A percentile compares a stretch with the other conserved stretches of the same genome.
phyloP scores from a whole-genome alignment of 92 coral and sea anemone genomes.

The Porites evermanni region DNA sequence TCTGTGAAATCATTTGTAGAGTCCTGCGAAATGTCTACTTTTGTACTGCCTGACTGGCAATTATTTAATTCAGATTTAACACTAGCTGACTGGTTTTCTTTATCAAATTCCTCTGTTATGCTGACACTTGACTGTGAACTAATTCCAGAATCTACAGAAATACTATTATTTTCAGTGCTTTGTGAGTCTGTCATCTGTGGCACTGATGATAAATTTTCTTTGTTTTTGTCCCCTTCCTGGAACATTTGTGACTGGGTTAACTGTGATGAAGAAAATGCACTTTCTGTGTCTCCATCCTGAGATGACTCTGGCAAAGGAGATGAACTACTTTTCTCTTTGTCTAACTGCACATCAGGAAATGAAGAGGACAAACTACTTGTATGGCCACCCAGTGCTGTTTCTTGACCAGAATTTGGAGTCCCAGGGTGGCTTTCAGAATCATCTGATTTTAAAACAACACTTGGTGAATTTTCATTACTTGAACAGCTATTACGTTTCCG shows the following conservation, averaged over 20 bases:
- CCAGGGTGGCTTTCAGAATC: constrained; percentile 68
- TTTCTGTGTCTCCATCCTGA: background rate
- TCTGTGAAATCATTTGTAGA: background rate
- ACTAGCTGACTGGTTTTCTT: background rate
- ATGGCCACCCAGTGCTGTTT: constrained; percentile 11
- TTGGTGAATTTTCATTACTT: constrained; percentile 80
- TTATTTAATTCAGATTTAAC: background rate
- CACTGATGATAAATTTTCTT: constrained; percentile 16
- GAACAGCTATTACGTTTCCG: constrained; percentile 82
- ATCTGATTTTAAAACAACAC: constrained; percentile 58
- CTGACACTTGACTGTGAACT: constrained; percentile 16
- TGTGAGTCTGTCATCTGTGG: constrained; percentile 9
- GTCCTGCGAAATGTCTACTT: background rate
- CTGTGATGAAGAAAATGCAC: background rate
- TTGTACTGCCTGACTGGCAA: background rate
- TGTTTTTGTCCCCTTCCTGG: constrained; percentile 6
- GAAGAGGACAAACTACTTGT: constrained; percentile 11
- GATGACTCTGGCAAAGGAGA: background rate
- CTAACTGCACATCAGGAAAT: background rate
- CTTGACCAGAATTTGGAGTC: constrained; percentile 60
- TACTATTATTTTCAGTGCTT: constrained; percentile 14
- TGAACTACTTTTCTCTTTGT: background rate
- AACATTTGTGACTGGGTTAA: background rate
- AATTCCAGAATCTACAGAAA: constrained; percentile 41
- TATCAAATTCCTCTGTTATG: constrained; percentile 10